Evolutionary conservation across 2,888 invertebrate genomes (phyloP), one percentile per base, ranked within the genome.

Genomic region (Synanthedon vespiformis): DNA sequence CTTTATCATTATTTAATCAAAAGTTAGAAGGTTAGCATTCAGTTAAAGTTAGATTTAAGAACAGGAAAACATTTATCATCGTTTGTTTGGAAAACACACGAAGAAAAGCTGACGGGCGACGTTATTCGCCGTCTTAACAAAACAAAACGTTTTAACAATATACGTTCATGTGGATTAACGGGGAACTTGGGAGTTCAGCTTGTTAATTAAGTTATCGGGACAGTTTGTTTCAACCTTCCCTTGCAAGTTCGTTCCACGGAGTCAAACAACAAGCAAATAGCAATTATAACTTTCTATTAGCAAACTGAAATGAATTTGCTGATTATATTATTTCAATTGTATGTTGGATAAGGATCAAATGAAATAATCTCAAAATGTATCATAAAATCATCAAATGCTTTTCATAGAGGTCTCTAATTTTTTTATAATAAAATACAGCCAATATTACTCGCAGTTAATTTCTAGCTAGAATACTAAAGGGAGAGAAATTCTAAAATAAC

Each of bases 181-280:
- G 57, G 63, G 57, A 58, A 64, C 64, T 70, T 62, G 57, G 63
- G 65, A 63, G 69, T 70, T 65, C 64, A 68, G 65, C 64, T 72
- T 65, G 67, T 71, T 76, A 77, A 77, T 78, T 70, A 68, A 71
- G 69, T 71, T 73, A 70, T 66, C 58, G 61, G 58, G 63, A 60
- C 65, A 63, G 66, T 62, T 65, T 67, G 69, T 55, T 52, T 59
- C 63, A 60, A 62, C 58, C 52, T 58, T 64, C 59, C 58, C 60
- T 59, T 62, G 58, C 64, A 62, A 67, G 61, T 63, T 67, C 52
- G 55, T 57, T 52, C 56, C 54, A 59, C 57, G 55, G 54, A 53
- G 57, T 56, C 55, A 53, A 60, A 62, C 61, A 61, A 58, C 51
- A 54, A 55, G 44, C 44, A 57, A 63, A 65, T 67, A 64, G 61